phyloP scores from a whole-genome alignment of 1,140 invertebrate species.

The Drosophila ercepeae region DNA sequence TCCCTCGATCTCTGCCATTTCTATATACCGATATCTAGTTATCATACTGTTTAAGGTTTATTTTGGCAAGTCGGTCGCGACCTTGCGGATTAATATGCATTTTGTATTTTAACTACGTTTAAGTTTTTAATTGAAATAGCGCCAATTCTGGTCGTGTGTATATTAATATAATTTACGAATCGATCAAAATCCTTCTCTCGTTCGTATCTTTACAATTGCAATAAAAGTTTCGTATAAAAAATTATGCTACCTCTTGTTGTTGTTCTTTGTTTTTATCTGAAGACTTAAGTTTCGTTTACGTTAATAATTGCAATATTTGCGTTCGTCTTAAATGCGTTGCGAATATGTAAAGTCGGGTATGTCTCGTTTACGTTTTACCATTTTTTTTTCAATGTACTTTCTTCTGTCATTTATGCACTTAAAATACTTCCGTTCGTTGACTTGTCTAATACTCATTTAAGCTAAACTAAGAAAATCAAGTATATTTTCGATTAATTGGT shows the following conservation, averaged over 20 bases:
- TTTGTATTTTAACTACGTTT: conserved; percentile 67
- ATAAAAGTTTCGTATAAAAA: conserved; percentile 81
- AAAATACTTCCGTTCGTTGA: conserved; percentile 55
- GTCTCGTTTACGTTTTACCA: conserved; percentile 49
- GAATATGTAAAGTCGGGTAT: conserved; percentile 78
- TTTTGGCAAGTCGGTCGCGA: conserved; percentile 41
- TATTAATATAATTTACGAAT: conserved; percentile 53
- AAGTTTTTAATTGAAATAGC: conserved; percentile 74
- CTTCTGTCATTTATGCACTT: conserved; percentile 7
- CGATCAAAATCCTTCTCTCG: conserved; percentile 41
- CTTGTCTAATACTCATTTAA: conserved; percentile 59
- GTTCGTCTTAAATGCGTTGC: conserved; percentile 66
- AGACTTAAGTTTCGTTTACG: conserved; percentile 66
- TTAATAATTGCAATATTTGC: conserved; percentile 66
- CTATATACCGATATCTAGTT: conserved; percentile 29
- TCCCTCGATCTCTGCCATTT: not conserved
- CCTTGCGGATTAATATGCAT: conserved; percentile 57
- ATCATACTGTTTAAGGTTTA: conserved; percentile 51
- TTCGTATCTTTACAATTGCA: conserved; percentile 66
- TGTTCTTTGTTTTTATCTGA: conserved; percentile 33
- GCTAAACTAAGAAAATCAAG: conserved; percentile 58
- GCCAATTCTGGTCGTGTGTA: conserved; percentile 64
- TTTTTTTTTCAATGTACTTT: conserved; percentile 4
- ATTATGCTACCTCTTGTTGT: conserved; percentile 69
- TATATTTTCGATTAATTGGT: conserved; percentile 37